These are phyloP conservation scores for Monodelphis domestica DNA, from an alignment of 2,797 vertebrate genomes.

Conservation along the genomic window DNA sequence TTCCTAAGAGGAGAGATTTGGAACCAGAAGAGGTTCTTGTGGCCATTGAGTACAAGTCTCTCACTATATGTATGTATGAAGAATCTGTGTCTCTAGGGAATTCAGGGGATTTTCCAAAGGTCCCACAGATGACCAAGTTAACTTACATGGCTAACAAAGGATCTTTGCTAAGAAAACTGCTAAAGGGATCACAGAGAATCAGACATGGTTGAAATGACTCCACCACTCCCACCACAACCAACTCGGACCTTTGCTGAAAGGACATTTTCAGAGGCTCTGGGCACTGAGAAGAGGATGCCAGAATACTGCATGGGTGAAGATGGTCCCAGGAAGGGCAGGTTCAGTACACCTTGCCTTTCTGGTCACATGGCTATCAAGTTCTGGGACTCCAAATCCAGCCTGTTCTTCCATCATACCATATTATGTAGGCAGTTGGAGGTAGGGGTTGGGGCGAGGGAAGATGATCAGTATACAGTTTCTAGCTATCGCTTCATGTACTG, in stretches of 20 bases:
- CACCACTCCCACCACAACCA: neutral
- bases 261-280: neutral
- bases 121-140: neutral
- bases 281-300: neutral
- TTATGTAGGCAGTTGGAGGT: neutral
- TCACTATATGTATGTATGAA: neutral
- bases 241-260: neutral
- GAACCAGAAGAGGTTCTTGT: neutral
- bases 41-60: neutral
- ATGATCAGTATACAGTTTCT: conserved; percentile 3
- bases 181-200: neutral
- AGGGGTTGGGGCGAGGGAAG: neutral
- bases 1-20: neutral
- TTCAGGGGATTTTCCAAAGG: neutral
- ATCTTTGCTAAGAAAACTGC: neutral
- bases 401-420: neutral
- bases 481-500: neutral
- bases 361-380: neutral
- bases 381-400: neutral
- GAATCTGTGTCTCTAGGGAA: neutral
- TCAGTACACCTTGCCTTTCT: neutral
- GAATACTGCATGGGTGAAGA: neutral
- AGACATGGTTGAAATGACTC: no score
- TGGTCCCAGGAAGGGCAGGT: neutral
- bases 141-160: neutral